Base-by-base conservation (phyloP, 2,113 vertebrate species). In the Trogon melanurus region DNA sequence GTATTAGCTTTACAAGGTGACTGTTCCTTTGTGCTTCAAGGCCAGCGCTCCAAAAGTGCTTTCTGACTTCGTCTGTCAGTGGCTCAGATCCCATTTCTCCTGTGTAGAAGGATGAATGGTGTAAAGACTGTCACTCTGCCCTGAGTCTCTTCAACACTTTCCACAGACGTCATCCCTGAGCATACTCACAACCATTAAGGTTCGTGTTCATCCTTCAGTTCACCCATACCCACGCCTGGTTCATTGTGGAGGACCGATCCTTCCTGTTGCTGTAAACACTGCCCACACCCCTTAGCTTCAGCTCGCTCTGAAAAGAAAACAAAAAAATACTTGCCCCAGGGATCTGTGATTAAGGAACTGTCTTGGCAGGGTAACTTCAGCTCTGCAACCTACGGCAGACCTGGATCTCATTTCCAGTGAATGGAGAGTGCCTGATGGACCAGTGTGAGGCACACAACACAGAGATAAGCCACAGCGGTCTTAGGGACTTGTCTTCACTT, bases 401-500 rank as follows among this genome's bases (percentile, higher is more conserved):
- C 21, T 6, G 9, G 79, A 79, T 26, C 17, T 44, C 26, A 34
- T 56, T 90, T 85, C 48, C 41, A 61, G 50, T 29, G 54, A 88
- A n/a, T 7, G 15, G 16, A 66, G 61, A 41, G 26, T 22, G 32
- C 13, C 44, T 0, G 0, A 32, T 61, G 53, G 38, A 38, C 15
- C 25, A 10, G 17, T 25, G 30, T 66, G 74, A 79, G 57, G 15
- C 34, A 72, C 0, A 1, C 36, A 58, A 45, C 45, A 6, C 34
- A 23, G 30, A 74, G 56, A 47, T 50, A 73, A 81, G 11, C 48
- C 51, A 44, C 61, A 27, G 29, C 1, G 2, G 19, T 26, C 70
- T 74, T 56, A 56, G 61, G 21, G 44, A 51, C 15, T 60, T 20
- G 44, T 64, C 25, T 61, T 89, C 29, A 34, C 11, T 60, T 66